Percentiles rank a stretch among this genome's conserved stretches.
These are phyloP conservation scores for Luscinia megarhynchos DNA, from an alignment of 2,797 vertebrate genomes.

Conservation along the genomic window DNA sequence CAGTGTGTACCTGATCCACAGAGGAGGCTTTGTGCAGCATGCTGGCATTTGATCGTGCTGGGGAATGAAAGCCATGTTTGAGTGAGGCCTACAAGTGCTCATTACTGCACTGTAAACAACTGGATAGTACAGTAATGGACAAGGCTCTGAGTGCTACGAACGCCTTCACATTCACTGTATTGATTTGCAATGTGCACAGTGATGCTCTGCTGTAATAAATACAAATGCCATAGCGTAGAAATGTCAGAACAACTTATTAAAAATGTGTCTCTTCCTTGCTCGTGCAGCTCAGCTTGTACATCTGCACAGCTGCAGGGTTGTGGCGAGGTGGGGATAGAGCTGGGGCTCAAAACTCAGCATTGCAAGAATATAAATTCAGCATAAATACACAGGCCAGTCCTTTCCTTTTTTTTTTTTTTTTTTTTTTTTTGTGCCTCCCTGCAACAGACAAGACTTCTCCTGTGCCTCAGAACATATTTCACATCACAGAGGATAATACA, in stretches of 20 bases:
- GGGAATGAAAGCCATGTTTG: slow-evolving; percentile 66
- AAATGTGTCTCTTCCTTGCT: slow-evolving; percentile 46
- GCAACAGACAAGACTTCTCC: not conserved
- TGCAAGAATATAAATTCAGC: slow-evolving; percentile 32
- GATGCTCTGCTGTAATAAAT: slow-evolving; percentile 66
- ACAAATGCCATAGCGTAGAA: slow-evolving; percentile 56
- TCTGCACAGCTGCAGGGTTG: slow-evolving; percentile 29
- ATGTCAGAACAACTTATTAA: slow-evolving; percentile 68
- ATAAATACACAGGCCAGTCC: not conserved
- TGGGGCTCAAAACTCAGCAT: not conserved
- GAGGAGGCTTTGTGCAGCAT: slow-evolving; percentile 42
- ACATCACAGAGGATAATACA: not conserved
- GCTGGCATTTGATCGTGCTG: slow-evolving; percentile 56
- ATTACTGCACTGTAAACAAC: slow-evolving; percentile 69
- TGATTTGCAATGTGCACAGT: slow-evolving; percentile 65
- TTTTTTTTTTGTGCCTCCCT: not conserved
- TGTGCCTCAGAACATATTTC: not conserved
- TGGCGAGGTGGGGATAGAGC: not conserved
- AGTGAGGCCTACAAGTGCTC: slow-evolving; percentile 60
- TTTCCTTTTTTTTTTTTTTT: not conserved
- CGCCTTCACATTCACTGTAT: slow-evolving; percentile 47
- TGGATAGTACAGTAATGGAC: slow-evolving; percentile 46
- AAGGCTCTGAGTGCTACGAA: slow-evolving; percentile 48
- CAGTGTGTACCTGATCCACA: slow-evolving; percentile 19
- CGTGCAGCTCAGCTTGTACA: not conserved